phyloP scores from a whole-genome alignment of 2,797 vertebrate genomes.

The Natrix natrix region DNA sequence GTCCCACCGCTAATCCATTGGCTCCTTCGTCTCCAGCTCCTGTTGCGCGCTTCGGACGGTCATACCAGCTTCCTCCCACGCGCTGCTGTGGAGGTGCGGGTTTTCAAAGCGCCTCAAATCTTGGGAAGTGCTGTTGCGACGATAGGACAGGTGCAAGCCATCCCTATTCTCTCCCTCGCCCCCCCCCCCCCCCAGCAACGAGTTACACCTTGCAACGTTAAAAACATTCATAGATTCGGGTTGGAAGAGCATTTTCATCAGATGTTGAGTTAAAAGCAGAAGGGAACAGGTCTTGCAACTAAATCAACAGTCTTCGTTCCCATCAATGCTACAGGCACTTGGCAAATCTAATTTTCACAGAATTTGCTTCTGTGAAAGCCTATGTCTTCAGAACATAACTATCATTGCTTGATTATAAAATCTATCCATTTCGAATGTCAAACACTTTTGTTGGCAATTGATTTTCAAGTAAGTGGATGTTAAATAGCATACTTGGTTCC shows the following conservation, averaged over 20 bases:
- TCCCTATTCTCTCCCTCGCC: neutral
- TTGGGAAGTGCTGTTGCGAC: accelerated
- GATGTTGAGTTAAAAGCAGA: no score
- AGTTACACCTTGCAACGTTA: neutral
- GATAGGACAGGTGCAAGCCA: neutral
- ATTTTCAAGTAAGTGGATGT: neutral
- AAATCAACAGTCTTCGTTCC: neutral
- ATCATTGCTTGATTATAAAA: no score
- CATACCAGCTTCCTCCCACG: neutral
- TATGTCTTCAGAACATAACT: neutral
- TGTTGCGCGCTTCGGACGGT: neutral
- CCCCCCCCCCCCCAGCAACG: neutral
- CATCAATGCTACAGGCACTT: neutral
- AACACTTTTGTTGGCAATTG: neutral
- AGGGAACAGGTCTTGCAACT: neutral
- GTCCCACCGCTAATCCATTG: neutral
- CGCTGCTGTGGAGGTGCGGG: neutral
- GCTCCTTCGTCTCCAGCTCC: neutral
- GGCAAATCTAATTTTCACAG: neutral
- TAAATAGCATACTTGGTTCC: neutral
- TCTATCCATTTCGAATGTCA: neutral
- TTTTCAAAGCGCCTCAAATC: neutral
- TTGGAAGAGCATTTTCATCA: no score
- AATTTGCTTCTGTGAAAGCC: no score
- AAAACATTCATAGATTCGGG: neutral